Conservation (phyloP, 2,113 vertebrate genomes). For the Reinhardtius hippoglossoides region DNA sequence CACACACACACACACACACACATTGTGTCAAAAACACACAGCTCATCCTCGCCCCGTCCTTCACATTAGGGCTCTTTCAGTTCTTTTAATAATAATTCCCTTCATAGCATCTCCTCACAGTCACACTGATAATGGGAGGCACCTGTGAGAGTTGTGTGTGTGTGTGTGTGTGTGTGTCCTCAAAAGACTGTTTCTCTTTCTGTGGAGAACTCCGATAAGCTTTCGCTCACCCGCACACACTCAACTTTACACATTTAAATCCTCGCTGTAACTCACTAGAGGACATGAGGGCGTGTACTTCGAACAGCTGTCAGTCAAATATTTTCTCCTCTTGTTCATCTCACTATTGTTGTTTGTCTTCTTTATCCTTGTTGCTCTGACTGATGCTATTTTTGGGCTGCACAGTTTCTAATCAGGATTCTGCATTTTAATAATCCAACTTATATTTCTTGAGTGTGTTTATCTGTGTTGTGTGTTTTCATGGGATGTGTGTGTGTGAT, state of each 20-base stretch:
- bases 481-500: too few relatives aligned
- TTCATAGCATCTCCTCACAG: slow-evolving; percentile 52
- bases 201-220: slow-evolving; percentile 46
- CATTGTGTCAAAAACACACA: slow-evolving; percentile 5
- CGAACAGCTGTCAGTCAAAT: background rate
- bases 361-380: slow-evolving; percentile 22
- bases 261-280: background rate
- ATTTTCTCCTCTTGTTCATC: background rate
- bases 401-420: background rate
- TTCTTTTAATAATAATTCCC: slow-evolving; percentile 52
- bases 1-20: background rate
- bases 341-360: background rate
- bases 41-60: slow-evolving; percentile 58
- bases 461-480: too few relatives aligned
- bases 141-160: slow-evolving; percentile 17
- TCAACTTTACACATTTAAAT: background rate
- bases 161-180: slow-evolving; percentile 12
- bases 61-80: slow-evolving; percentile 48
- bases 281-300: background rate
- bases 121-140: slow-evolving; percentile 48
- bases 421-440: background rate
- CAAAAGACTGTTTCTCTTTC: slow-evolving; percentile 49
- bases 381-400: background rate
- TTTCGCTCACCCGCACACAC: slow-evolving; percentile 38
- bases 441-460: too few relatives aligned